Conservation (phyloP, 2,797 vertebrate genomes). For the Danio tinwini region DNA sequence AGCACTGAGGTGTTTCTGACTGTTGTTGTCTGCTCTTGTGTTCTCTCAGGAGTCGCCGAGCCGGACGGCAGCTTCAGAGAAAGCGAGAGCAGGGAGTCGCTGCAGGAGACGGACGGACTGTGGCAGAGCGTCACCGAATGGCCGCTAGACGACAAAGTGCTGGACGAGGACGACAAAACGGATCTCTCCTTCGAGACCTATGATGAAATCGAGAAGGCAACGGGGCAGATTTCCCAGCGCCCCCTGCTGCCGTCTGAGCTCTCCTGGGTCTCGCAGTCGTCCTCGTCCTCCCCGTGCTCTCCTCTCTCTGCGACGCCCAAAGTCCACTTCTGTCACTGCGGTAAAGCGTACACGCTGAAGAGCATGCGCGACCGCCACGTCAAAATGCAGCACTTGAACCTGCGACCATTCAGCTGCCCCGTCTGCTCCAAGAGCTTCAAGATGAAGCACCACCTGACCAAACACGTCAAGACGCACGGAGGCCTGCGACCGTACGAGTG, state of each 20-base stretch:
- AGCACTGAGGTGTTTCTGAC: slow-evolving; percentile 49
- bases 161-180: slow-evolving; percentile 72
- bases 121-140: slow-evolving; percentile 69
- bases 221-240: slow-evolving; percentile 80
- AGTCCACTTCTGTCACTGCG: slow-evolving; percentile 94
- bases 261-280: slow-evolving; percentile 70
- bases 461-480: slow-evolving; percentile 94
- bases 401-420: slow-evolving; percentile 90
- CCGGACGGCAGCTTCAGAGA: slow-evolving; percentile 53
- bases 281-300: slow-evolving; percentile 74
- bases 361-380: slow-evolving; percentile 95
- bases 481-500: slow-evolving; percentile 92
- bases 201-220: slow-evolving; percentile 78
- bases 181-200: slow-evolving; percentile 79
- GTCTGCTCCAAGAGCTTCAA: slow-evolving; percentile 94
- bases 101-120: slow-evolving; percentile 44
- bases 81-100: slow-evolving; percentile 45
- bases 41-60: slow-evolving; percentile 55
- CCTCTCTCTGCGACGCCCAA: slow-evolving; percentile 76
- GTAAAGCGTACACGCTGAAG: slow-evolving; percentile 92
- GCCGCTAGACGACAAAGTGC: slow-evolving; percentile 68
- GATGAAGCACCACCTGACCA: slow-evolving; percentile 96
- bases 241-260: slow-evolving; percentile 71
- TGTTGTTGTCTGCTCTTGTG: slow-evolving; percentile 60
- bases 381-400: slow-evolving; percentile 96